These are phyloP conservation scores for Malurus leucopterus DNA, from an alignment of 2,797 vertebrate species.

Conservation along the genomic window DNA sequence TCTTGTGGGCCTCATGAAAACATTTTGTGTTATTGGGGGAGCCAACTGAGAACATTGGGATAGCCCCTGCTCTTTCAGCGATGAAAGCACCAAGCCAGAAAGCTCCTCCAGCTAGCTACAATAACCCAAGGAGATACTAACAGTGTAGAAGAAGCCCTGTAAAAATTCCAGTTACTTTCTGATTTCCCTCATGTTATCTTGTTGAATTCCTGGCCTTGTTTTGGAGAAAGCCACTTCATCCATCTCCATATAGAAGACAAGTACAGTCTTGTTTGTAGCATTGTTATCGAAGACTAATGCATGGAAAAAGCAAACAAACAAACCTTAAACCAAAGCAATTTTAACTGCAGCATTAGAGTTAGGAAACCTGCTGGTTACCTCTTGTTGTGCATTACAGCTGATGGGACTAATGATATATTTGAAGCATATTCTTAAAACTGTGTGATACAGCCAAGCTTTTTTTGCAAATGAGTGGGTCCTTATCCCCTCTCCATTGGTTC, in stretches of 20 bases:
- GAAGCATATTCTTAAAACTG: background rate
- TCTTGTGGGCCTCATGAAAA: background rate
- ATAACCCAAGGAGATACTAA: background rate
- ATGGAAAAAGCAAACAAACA: conserved; percentile 50
- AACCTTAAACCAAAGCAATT: conserved; percentile 38
- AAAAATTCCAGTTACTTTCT: conserved; percentile 39
- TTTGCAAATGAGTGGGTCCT: background rate
- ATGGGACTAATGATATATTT: background rate
- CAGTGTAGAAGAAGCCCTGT: background rate
- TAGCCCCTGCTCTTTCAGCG: background rate
- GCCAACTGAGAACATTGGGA: background rate
- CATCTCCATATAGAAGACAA: conserved; percentile 60
- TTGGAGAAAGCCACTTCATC: conserved; percentile 11
- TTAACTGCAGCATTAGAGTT: conserved; percentile 17
- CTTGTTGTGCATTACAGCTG: background rate
- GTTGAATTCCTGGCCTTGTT: conserved; percentile 32
- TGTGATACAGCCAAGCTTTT: background rate
- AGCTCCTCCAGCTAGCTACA: background rate
- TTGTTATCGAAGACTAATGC: conserved; percentile 41
- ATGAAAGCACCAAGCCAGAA: background rate
- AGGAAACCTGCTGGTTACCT: background rate
- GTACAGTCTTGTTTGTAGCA: conserved; percentile 4
- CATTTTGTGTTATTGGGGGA: background rate
- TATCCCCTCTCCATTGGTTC: background rate
- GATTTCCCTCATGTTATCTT: conserved; percentile 41